Evolutionary conservation across 2,888 invertebrate species (phyloP), one percentile per base, ranked within the genome.

Genomic region (Drosophila kanekoi): DNA sequence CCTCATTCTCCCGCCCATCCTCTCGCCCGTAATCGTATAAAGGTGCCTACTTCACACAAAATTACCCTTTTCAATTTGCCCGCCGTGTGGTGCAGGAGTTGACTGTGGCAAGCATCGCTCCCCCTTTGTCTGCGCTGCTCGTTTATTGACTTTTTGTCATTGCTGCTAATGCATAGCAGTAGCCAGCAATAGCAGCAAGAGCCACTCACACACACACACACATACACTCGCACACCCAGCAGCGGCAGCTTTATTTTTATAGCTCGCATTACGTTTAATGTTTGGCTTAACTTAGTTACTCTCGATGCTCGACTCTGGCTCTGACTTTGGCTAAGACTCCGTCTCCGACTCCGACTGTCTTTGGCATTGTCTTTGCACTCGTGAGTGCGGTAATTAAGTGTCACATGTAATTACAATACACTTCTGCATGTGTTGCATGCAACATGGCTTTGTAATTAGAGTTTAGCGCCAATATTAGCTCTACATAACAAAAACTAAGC

Each of bases 21-120:
- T 16, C 49, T 49, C 56, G 41, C 23, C 57, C 47, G 72, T 66
- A 58, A 58, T 66, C 61, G 68, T 63, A 77, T 77, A 79, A 85
- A 86, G 88, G 86, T 83, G 81, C 81, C 81, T 85, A 81, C 89
- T 88, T 89, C 87, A 87, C 89, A 89, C 89, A 85, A 89, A 89
- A 89, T 89, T 89, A 89, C 89, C 89, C 89, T 87, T 89, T 89
- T 89, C 89, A 89, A 89, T 89, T 89, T 89, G 80, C 83, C 67
- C 67, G 57, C 72, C 69, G 40, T 62, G 54, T 43, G 62, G 11
- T 41, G 13, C 53, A 35, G 18, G 35, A 38, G 52, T 10, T 9
- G 56, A 18, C n/a, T 48, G 62, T 53, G 68, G 52, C 58, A 47
- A 48, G 51, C 49, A 14, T 16, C 10, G 23, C 53, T 48, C 37